Percentiles rank a stretch among this genome's conserved stretches.
Conservation (phyloP, 2,797 vertebrate species). For the Leucoraja ocellata region DNA sequence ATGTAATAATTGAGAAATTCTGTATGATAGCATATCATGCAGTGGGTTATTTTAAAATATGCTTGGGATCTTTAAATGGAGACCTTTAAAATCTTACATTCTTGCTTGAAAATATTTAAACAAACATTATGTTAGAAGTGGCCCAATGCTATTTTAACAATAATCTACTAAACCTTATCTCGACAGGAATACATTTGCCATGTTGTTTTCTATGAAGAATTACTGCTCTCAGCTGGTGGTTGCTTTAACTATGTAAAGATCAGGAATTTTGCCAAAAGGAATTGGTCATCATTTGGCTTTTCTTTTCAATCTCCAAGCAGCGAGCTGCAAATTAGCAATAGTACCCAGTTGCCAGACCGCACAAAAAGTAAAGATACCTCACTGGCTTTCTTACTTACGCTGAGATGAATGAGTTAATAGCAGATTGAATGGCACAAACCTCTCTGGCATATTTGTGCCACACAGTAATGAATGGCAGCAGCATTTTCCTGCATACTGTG, state of each 20-base stretch:
- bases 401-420: constrained; percentile 11
- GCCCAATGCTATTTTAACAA: not conserved
- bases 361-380: not conserved
- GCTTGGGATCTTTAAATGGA: not conserved
- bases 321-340: not conserved
- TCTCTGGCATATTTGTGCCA: constrained; percentile 11
- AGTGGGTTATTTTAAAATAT: not conserved
- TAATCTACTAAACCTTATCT: not conserved
- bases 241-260: not conserved
- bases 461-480: not conserved
- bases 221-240: not conserved
- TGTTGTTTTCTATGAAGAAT: not conserved
- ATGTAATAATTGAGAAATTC: not conserved
- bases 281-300: not conserved
- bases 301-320: not conserved
- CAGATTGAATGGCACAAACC: not conserved
- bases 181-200: not conserved
- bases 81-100: not conserved
- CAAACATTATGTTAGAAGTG: not conserved
- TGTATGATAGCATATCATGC: not conserved
- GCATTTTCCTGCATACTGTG: not conserved
- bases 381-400: not conserved
- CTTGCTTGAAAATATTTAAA: not conserved
- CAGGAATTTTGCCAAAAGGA: not conserved
- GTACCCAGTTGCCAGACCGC: not conserved